Evolutionary conservation across 1,140 invertebrate genomes (phyloP).

Genomic region (Nymphalis io): DNA sequence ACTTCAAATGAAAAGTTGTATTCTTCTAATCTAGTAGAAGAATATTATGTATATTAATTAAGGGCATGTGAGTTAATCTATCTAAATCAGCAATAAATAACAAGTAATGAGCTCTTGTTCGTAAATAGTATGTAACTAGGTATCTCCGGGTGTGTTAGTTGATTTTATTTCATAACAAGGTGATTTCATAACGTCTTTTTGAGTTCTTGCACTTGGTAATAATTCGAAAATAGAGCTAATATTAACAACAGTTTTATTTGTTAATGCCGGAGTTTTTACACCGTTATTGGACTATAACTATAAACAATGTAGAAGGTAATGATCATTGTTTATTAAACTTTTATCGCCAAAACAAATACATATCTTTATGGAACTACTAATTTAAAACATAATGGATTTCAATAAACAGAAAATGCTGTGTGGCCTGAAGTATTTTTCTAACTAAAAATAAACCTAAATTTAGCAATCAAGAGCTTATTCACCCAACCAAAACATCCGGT

Average conservation of each 20-base stretch:
- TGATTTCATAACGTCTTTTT: constrained; percentile 40
- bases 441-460: neutral
- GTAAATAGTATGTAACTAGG: constrained; percentile 38
- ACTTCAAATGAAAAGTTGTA: too few species aligned
- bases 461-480: constrained; percentile 4
- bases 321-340: neutral
- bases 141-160: constrained; percentile 35
- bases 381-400: too few species aligned
- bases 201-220: constrained; percentile 31
- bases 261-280: constrained; percentile 33
- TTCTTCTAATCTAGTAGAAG: too few species aligned
- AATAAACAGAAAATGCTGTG: neutral
- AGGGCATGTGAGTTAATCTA: neutral
- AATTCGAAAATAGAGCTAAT: constrained; percentile 29
- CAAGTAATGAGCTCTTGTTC: neutral
- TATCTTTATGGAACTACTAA: too few species aligned
- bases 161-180: constrained; percentile 42
- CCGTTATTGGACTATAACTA: constrained; percentile 16
- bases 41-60: neutral
- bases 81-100: neutral
- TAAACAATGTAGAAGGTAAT: neutral
- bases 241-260: constrained; percentile 24
- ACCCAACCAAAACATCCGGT: constrained; percentile 4
- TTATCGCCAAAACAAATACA: neutral
- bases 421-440: neutral